Evolutionary conservation across 1,140 invertebrate genomes (phyloP), one percentile per base, ranked within the genome.

Genomic region (Zaprionus tsacasi): DNA sequence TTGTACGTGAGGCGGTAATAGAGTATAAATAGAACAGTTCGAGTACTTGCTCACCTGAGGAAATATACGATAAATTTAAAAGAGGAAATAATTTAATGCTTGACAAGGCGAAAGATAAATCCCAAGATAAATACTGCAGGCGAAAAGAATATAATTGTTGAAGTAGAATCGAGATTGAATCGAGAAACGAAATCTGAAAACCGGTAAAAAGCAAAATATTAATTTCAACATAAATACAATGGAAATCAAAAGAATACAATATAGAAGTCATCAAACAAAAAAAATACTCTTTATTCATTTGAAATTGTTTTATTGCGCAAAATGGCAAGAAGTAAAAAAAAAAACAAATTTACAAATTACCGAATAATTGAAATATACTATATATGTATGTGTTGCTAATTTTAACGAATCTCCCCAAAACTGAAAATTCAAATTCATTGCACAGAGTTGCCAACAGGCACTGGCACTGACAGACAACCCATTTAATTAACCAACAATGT

Each of bases 1-100:
- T 48, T 45, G 45, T 72, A 30, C 35, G 66, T 72, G 70, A 71
- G 33, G 48, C 13, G 27, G 64, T 54, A 72, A 67, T 67, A 54
- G 36, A 48, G 33, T 15, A 58, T 40, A 58, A 67, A 67, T 72
- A 59, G 43, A 72, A 33, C n/a, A 72, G 64, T 33, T 30, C 52
- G 55, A 61, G 48, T 70, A 54, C 52, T 52, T 35, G 54, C 54
- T 45, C 64, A 66, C 64, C 64, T 66, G 38, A 66, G 38, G 63
- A 57, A 66, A 66, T 57, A 57, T 13, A 66, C 38, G 40, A 66
- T 66, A 66, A 56, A 57, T n/a, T 35, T 13, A 48, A 50, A 48
- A 68, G 45, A 68, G 65, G 65, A 68, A 68, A 66, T 66, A 56
- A 11, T 56, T 43, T 66, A 55, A 55, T 40, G 21, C 25, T 55